These are phyloP conservation scores for Scortum barcoo DNA, from an alignment of 2,113 vertebrate species.

Conservation along the genomic window DNA sequence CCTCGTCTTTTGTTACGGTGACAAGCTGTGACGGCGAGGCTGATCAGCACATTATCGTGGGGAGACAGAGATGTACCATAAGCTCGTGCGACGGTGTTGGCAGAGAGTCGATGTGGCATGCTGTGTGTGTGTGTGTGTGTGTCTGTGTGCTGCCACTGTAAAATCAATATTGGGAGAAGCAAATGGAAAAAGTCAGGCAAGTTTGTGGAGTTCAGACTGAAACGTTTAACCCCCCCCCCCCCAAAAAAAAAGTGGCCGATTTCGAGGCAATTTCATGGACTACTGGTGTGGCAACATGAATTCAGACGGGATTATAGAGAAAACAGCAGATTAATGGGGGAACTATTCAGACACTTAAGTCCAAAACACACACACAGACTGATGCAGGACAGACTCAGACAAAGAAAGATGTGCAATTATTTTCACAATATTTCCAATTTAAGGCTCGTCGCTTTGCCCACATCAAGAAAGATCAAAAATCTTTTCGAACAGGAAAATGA, in stretches of 20 bases:
- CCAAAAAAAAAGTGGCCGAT: constrained; percentile 29
- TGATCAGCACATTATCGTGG: constrained; percentile 54
- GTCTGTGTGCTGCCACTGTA: constrained; percentile 30
- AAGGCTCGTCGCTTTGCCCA: too few species aligned
- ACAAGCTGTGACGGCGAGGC: constrained; percentile 46
- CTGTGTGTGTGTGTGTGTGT: constrained; percentile 3
- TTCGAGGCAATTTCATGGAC: constrained; percentile 77
- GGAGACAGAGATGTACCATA: constrained; percentile 46
- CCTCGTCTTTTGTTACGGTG: constrained; percentile 52
- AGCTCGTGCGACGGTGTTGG: constrained; percentile 39
- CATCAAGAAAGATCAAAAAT: not conserved
- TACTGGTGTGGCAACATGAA: constrained; percentile 62
- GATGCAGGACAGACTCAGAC: not conserved
- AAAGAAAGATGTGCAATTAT: not conserved
- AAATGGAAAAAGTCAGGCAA: constrained; percentile 57
- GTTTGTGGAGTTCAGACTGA: constrained; percentile 43
- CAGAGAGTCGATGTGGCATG: constrained; percentile 40
- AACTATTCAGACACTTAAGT: constrained; percentile 6
- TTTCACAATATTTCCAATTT: not conserved
- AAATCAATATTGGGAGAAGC: constrained; percentile 56
- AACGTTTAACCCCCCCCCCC: constrained; percentile 51
- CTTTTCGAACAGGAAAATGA: not conserved
- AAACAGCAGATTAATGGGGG: constrained; percentile 43
- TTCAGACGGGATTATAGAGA: constrained; percentile 48
- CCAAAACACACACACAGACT: not conserved